phyloP scores from a whole-genome alignment of 2,113 vertebrate species.

The Haemorhous mexicanus region DNA sequence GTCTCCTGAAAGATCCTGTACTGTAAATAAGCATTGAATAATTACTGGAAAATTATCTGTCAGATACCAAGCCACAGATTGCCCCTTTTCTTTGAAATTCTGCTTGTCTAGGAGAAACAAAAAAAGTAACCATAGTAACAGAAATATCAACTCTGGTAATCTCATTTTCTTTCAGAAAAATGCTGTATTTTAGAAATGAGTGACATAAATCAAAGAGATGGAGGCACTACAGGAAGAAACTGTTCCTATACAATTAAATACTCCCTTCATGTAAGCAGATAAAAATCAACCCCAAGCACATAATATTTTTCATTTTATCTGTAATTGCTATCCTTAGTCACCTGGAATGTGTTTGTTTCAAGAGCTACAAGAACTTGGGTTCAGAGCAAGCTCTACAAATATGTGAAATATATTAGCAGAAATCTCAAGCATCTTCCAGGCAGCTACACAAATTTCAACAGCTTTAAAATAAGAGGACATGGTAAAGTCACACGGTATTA shows the following conservation, averaged over 20 bases:
- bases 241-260: neutral
- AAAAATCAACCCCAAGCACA: neutral
- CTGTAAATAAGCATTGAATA: neutral
- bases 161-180: neutral
- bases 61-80: neutral
- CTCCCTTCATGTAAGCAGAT: neutral
- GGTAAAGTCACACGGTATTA: neutral
- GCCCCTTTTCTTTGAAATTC: neutral
- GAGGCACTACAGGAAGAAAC: neutral
- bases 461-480: neutral
- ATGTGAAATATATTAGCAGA: rapidly evolving
- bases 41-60: neutral
- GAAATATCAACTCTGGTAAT: neutral
- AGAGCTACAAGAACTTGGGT: neutral
- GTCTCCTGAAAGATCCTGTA: neutral
- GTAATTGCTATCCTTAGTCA: neutral
- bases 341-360: neutral
- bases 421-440: neutral
- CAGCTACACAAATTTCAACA: neutral
- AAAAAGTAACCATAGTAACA: neutral
- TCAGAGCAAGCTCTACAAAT: neutral
- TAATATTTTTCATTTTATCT: neutral
- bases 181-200: neutral
- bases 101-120: neutral
- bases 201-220: neutral